Conservation (phyloP, 2,888 invertebrate genomes). For the Galerucella pusilla region DNA sequence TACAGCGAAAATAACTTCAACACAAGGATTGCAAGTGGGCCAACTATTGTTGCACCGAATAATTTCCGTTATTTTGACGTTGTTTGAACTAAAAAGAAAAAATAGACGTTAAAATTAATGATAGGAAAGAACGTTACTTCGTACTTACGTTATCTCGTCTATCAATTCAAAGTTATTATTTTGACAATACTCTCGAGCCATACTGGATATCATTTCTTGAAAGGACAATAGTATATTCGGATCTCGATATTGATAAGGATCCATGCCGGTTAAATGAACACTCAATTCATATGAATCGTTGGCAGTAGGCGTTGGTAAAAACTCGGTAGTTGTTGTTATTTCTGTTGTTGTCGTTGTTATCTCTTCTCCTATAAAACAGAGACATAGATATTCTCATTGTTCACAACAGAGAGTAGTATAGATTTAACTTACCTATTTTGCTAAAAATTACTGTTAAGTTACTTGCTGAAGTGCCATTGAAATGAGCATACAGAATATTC, state of each 20-base stretch:
- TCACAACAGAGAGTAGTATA: no score
- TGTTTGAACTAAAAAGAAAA: constrained; percentile 43
- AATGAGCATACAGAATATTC: constrained; percentile 39
- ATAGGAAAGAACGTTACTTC: not conserved
- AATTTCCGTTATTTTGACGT: constrained; percentile 42
- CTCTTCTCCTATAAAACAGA: constrained; percentile 44
- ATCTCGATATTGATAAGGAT: constrained; percentile 33
- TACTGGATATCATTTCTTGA: constrained; percentile 38
- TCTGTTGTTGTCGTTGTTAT: constrained; percentile 44
- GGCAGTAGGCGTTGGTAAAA: constrained; percentile 44
- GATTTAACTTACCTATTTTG: constrained; percentile 43
- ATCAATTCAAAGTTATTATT: constrained; percentile 45
- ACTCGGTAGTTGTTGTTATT: constrained; percentile 40
- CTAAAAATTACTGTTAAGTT: constrained; percentile 43
- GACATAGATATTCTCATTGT: no score
- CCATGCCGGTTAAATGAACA: constrained; percentile 43
- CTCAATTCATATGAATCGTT: constrained; percentile 39
- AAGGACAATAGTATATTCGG: constrained; percentile 21
- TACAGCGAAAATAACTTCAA: constrained; percentile 44
- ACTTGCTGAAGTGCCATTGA: constrained; percentile 36
- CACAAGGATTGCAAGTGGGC: constrained; percentile 45
- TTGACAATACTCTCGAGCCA: constrained; percentile 47
- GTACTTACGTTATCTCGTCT: constrained; percentile 46
- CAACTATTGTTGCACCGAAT: constrained; percentile 41
- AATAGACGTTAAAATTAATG: not conserved